Conservation (phyloP, 2,797 vertebrate species). For the Malacoraja senta region DNA sequence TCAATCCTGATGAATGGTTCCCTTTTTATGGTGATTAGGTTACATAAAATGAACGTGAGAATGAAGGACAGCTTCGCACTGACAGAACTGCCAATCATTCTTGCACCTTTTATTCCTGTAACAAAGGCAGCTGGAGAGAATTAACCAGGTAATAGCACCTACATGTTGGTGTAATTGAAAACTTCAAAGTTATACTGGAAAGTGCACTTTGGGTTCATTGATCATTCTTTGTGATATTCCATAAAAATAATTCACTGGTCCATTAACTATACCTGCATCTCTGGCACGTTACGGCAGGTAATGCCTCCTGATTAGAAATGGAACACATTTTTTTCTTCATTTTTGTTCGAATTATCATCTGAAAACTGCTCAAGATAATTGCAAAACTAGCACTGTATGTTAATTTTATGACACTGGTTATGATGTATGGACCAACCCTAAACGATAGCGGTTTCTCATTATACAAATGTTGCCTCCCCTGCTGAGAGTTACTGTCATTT, state of each 20-base stretch:
- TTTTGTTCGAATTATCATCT: slow-evolving; percentile 18
- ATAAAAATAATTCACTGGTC: neutral
- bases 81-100: neutral
- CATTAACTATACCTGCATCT: slow-evolving; percentile 23
- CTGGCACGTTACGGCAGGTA: neutral
- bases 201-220: neutral
- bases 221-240: slow-evolving; percentile 7
- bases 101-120: neutral
- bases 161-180: slow-evolving; percentile 16
- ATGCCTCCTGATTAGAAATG: neutral
- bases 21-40: neutral
- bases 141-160: neutral
- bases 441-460: too few relatives aligned
- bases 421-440: too few relatives aligned
- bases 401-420: neutral
- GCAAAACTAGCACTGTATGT: slow-evolving; percentile 2
- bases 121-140: neutral
- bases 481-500: too few relatives aligned
- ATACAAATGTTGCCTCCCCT: too few relatives aligned
- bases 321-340: slow-evolving; percentile 6
- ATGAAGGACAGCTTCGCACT: neutral
- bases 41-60: neutral
- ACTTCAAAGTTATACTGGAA: neutral
- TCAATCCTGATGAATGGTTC: neutral
- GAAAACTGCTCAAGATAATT: neutral